A percentile compares a stretch with the other conserved stretches of the same genome.
These are phyloP conservation scores for Syngnathus scovelli DNA, from an alignment of 2,113 vertebrate species.

Conservation along the genomic window DNA sequence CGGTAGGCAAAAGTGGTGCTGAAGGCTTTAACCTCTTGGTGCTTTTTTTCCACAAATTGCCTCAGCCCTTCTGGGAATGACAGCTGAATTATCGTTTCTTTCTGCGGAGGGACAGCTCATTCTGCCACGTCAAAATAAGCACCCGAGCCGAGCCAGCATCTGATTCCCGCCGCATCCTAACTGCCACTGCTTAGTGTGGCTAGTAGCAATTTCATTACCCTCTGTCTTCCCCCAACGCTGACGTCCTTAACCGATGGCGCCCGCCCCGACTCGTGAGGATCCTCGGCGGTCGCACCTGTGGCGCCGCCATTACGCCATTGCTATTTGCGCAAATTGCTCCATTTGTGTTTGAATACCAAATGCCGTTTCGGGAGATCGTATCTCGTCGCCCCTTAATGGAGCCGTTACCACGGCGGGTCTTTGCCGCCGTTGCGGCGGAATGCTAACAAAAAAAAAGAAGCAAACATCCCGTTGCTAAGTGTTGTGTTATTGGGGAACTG, in stretches of 20 bases:
- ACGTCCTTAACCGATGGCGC: constrained; percentile 63
- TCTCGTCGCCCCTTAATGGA: constrained; percentile 29
- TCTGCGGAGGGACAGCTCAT: constrained; percentile 37
- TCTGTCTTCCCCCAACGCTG: constrained; percentile 21
- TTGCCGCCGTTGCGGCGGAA: not conserved
- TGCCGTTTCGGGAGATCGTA: constrained; percentile 22
- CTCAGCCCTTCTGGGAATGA: constrained; percentile 20
- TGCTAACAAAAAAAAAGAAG: not conserved
- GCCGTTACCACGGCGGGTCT: constrained; percentile 25
- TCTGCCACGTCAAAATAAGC: constrained; percentile 36
- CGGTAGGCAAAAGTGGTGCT: constrained; percentile 5
- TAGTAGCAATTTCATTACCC: constrained; percentile 40
- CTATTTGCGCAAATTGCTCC: constrained; percentile 70
- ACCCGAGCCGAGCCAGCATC: constrained; percentile 28
- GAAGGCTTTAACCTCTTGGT: constrained; percentile 17
- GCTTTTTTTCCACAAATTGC: constrained; percentile 19
- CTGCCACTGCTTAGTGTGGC: constrained; percentile 42
- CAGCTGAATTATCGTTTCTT: constrained; percentile 51
- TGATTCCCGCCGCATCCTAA: constrained; percentile 35
- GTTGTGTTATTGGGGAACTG: not conserved
- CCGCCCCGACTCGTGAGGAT: constrained; percentile 48
- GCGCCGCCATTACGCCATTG: constrained; percentile 47
- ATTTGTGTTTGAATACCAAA: constrained; percentile 63
- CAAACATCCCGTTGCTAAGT: constrained; percentile 6
- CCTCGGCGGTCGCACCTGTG: constrained; percentile 39